A percentile compares a stretch with the other conserved stretches of the same genome.
These are phyloP conservation scores for Clarias gariepinus DNA, from an alignment of 2,113 vertebrate genomes.

Conservation along the genomic window DNA sequence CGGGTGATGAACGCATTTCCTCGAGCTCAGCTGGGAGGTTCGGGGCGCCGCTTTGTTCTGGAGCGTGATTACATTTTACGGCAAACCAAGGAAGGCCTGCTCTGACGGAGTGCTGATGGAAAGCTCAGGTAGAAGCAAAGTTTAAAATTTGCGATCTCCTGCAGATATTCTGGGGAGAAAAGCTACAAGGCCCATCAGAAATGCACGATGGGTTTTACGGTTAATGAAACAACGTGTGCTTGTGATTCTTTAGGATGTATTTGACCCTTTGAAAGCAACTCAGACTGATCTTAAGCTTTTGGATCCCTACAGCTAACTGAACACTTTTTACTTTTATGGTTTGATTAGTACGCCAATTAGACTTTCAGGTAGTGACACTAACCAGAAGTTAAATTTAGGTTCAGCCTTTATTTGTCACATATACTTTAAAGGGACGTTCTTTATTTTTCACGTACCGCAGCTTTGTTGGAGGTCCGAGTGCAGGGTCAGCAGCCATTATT, in stretches of 20 bases:
- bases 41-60: constrained; percentile 9
- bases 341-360: too few relatives aligned
- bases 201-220: neutral
- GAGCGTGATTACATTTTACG: constrained; percentile 7
- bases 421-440: too few relatives aligned
- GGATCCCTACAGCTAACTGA: neutral
- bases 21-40: neutral
- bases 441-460: too few relatives aligned
- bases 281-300: neutral
- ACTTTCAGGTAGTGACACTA: too few relatives aligned
- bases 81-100: neutral
- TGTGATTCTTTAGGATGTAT: neutral
- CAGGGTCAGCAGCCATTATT: too few relatives aligned
- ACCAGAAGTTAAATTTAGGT: too few relatives aligned
- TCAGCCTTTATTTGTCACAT: too few relatives aligned
- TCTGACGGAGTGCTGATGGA: neutral
- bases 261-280: neutral
- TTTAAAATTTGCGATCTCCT: neutral
- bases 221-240: neutral
- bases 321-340: neutral
- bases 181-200: neutral
- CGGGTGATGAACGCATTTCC: constrained; percentile 43
- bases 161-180: neutral
- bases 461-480: too few relatives aligned
- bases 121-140: neutral